Conservation (phyloP, 1,140 invertebrate species). For the Cotesia typhae region DNA sequence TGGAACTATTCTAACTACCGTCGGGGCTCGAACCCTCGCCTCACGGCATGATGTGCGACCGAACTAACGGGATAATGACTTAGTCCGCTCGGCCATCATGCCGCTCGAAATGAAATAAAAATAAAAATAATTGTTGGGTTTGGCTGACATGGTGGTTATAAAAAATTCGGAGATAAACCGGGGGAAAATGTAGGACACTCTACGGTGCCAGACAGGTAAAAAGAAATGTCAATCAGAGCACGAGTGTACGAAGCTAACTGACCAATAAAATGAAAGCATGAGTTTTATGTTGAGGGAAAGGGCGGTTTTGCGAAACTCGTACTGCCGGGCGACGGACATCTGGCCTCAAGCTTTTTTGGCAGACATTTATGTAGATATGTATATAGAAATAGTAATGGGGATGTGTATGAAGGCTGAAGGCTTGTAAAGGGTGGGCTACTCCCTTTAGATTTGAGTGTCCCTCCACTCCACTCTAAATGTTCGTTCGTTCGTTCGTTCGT, state of each 20-base stretch:
- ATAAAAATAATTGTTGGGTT: background rate
- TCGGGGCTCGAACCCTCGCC: too few relatives aligned
- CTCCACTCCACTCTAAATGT: constrained; percentile 4
- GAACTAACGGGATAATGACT: too few relatives aligned
- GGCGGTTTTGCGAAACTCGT: constrained; percentile 40
- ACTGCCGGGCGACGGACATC: constrained; percentile 36
- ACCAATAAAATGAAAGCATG: constrained; percentile 54
- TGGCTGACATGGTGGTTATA: too few relatives aligned
- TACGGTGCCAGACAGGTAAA: constrained; percentile 40
- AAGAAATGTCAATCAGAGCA: constrained; percentile 56
- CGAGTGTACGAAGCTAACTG: constrained; percentile 51
- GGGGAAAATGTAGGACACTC: constrained; percentile 20
- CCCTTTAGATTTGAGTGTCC: background rate
- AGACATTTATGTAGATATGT: too few relatives aligned
- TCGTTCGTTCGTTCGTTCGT: constrained; percentile 17
- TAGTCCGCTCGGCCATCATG: too few relatives aligned
- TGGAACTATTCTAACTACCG: too few relatives aligned
- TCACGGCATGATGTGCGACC: too few relatives aligned
- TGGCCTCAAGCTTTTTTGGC: constrained; percentile 34
- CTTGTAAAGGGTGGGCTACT: constrained; percentile 12
- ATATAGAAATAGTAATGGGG: too few relatives aligned
- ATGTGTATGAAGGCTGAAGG: background rate
- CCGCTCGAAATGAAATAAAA: background rate
- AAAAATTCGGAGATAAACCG: background rate
- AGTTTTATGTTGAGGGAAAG: background rate